These are phyloP conservation scores for Melanogrammus aeglefinus DNA, from an alignment of 2,797 vertebrate genomes.

Conservation along the genomic window DNA sequence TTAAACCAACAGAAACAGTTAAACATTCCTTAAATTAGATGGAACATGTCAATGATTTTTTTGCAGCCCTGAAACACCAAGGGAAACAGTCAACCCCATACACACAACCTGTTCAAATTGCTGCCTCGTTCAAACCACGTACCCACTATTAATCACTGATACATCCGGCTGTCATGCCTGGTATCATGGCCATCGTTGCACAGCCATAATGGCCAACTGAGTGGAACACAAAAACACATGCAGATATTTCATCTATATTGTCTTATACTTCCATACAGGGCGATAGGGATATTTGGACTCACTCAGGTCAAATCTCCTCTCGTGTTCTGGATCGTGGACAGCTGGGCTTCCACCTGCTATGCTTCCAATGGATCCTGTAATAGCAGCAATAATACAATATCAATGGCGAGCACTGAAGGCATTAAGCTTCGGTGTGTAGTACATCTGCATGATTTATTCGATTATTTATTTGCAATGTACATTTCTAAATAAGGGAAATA, in stretches of 20 bases:
- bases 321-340: slow-evolving; percentile 13
- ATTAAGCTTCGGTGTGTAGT: not conserved
- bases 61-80: slow-evolving; percentile 50
- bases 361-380: slow-evolving; percentile 7
- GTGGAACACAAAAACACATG: slow-evolving; percentile 57
- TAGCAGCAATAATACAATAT: not conserved
- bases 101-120: slow-evolving; percentile 48
- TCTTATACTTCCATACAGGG: slow-evolving; percentile 42
- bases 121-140: slow-evolving; percentile 49
- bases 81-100: slow-evolving; percentile 45
- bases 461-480: not conserved
- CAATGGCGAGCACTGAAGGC: not conserved
- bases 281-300: slow-evolving; percentile 7
- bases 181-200: slow-evolving; percentile 40
- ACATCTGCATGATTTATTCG: not conserved
- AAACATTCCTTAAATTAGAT: slow-evolving; percentile 70
- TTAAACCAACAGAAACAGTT: slow-evolving; percentile 65
- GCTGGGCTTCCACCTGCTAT: not conserved
- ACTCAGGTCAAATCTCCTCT: not conserved
- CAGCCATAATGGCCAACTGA: slow-evolving; percentile 61
- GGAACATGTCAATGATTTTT: slow-evolving; percentile 67
- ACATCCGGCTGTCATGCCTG: slow-evolving; percentile 50
- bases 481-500: not conserved
- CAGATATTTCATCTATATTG: slow-evolving; percentile 27
- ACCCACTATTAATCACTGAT: slow-evolving; percentile 64